Evolutionary conservation across 2,888 invertebrate species (phyloP), one percentile per base, ranked within the genome.

Genomic region (Clunio marinus): DNA sequence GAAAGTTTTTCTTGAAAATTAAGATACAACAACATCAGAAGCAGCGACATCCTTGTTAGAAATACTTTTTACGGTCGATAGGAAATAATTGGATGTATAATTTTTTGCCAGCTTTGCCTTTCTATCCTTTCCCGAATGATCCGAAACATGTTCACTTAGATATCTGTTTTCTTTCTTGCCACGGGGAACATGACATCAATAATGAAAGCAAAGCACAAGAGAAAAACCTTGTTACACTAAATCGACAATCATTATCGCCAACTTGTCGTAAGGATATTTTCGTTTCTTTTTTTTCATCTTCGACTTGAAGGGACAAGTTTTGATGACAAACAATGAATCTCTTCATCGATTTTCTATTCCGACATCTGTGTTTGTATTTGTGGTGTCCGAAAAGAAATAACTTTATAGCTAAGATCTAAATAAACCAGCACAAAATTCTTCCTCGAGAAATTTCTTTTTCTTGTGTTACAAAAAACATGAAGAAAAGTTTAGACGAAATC

Each of bases 61-160:
- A 20, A 20, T 51, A 17, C 51, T 17, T 27, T 63, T 63, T 63
- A 63, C 46, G 63, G 46, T 63, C 63, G 28, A 37, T 24, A 10
- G 63, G 63, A 63, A 63, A 63, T 63, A 63, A 63, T 63, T 63
- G 63, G 46, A 63, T 10, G 25, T 37, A 45, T 46, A 63, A 45
- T 63, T 63, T 45, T 46, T 7, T 27, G 4, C 10, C 24, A 15
- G 10, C 15, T 41, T n/a, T 41, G n/a, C n/a, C n/a, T n/a, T n/a
- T n/a, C n/a, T n/a, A n/a, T n/a, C n/a, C n/a, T n/a, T n/a, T n/a
- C n/a, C n/a, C n/a, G n/a, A n/a, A n/a, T n/a, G n/a, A n/a, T n/a
- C n/a, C n/a, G n/a, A n/a, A n/a, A n/a, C n/a, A n/a, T n/a, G n/a
- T n/a, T 41, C n/a, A 41, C 32, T 7, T 32, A n/a, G 41, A 41